These are phyloP conservation scores for Lydus trimaculatus DNA, from an alignment of 2,888 invertebrate genomes.

Conservation along the genomic window DNA sequence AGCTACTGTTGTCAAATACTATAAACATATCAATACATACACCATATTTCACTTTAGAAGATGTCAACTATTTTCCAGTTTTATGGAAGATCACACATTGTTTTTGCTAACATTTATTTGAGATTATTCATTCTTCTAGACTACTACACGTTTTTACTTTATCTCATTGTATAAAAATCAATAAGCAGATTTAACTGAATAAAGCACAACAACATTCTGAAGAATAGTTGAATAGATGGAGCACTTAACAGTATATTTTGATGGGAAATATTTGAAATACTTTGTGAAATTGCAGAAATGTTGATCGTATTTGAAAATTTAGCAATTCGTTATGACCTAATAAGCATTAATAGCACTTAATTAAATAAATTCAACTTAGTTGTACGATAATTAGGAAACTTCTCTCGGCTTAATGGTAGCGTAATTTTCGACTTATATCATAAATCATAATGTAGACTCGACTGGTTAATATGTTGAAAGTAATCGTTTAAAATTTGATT, in stretches of 20 bases:
- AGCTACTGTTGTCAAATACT: too few species aligned
- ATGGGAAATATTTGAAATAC: not conserved
- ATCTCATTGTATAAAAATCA: too few species aligned
- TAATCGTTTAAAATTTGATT: constrained; percentile 22
- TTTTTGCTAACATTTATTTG: too few species aligned
- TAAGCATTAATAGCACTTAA: constrained; percentile 20
- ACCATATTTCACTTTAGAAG: too few species aligned
- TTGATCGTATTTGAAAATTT: not conserved
- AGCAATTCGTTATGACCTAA: constrained; percentile 9
- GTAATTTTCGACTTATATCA: constrained; percentile 19
- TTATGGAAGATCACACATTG: too few species aligned
- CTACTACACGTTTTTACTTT: too few species aligned
- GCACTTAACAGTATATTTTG: not conserved
- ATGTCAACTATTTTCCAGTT: too few species aligned
- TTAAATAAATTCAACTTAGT: constrained; percentile 27
- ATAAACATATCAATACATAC: too few species aligned
- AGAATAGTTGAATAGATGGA: too few species aligned
- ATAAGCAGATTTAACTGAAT: too few species aligned
- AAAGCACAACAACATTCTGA: too few species aligned
- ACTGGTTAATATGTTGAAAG: constrained; percentile 3
- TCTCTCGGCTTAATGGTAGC: constrained; percentile 16
- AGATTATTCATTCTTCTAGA: too few species aligned
- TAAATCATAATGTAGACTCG: constrained; percentile 22
- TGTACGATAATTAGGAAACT: constrained; percentile 23
- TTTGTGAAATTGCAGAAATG: not conserved